Conservation (phyloP, 2,797 vertebrate species). For the Clarias pachynema region DNA sequence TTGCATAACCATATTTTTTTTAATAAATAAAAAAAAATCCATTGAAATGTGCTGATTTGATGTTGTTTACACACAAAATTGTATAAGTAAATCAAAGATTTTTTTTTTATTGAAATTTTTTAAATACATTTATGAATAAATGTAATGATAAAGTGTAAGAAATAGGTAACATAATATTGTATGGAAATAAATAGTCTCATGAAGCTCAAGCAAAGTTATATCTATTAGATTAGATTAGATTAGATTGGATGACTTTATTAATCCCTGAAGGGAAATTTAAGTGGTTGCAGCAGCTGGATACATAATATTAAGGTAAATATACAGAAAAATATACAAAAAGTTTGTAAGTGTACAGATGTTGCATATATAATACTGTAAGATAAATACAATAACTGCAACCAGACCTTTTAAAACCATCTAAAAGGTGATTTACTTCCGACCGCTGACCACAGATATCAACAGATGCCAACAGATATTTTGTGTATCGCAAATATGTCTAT, state of each 20-base stretch:
- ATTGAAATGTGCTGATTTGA: not conserved
- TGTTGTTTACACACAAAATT: not conserved
- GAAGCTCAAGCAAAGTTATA: not conserved
- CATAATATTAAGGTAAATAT: too few species aligned
- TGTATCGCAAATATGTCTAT: not conserved
- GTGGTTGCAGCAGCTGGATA: too few species aligned
- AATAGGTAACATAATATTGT: not conserved
- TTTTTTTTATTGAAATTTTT: not conserved
- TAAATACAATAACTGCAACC: too few species aligned
- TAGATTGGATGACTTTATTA: too few species aligned
- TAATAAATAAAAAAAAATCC: not conserved
- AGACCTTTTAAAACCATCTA: too few species aligned
- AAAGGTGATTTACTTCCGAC: too few species aligned
- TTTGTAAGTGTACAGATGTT: too few species aligned
- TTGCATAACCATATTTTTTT: not conserved
- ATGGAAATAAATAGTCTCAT: not conserved
- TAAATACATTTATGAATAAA: not conserved
- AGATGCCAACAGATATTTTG: not conserved
- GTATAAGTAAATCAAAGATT: not conserved
- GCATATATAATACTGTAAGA: too few species aligned
- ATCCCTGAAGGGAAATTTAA: too few species aligned
- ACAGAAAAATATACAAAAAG: too few species aligned
- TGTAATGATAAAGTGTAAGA: not conserved
- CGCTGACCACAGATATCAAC: too few species aligned
- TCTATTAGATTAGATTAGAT: too few species aligned